Conservation (phyloP, 2,888 invertebrate species). For the Sipunculus nudus region DNA sequence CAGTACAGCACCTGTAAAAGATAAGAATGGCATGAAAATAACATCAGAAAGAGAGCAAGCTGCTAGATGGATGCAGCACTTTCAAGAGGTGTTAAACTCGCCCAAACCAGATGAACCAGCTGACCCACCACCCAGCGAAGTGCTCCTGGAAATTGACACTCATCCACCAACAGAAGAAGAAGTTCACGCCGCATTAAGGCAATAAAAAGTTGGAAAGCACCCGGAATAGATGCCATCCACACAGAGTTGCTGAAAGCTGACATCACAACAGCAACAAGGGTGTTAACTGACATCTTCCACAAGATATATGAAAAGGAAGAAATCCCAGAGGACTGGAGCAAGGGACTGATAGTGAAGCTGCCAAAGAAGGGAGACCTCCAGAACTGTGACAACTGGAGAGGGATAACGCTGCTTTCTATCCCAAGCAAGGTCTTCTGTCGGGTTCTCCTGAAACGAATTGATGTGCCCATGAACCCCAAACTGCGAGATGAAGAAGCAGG, state of each 20-base stretch:
- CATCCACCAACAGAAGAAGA: background rate
- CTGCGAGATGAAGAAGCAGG: conserved; percentile 25
- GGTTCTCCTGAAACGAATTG: conserved; percentile 11
- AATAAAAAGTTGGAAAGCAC: conserved; percentile 1
- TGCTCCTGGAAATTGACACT: conserved; percentile 4
- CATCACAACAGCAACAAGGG: background rate
- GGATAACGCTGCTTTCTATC: conserved; percentile 28
- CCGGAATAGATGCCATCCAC: background rate
- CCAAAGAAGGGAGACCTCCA: conserved; percentile 20
- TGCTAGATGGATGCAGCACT: conserved; percentile 9
- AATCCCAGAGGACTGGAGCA: conserved; percentile 8
- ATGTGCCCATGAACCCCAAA: background rate
- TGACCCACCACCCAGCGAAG: background rate
- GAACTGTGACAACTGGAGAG: conserved; percentile 26
- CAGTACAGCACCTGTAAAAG: background rate
- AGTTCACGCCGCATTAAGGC: background rate
- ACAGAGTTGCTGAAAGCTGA: conserved; percentile 6
- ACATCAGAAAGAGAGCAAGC: background rate
- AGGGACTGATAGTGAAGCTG: conserved; percentile 7
- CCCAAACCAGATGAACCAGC: background rate
- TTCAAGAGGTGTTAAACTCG: background rate
- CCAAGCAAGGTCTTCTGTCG: conserved; percentile 23
- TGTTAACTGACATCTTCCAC: background rate
- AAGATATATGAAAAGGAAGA: background rate
- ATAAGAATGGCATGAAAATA: background rate